Evolutionary conservation across 2,113 vertebrate genomes (phyloP).

Genomic region (Macrotus californicus): DNA sequence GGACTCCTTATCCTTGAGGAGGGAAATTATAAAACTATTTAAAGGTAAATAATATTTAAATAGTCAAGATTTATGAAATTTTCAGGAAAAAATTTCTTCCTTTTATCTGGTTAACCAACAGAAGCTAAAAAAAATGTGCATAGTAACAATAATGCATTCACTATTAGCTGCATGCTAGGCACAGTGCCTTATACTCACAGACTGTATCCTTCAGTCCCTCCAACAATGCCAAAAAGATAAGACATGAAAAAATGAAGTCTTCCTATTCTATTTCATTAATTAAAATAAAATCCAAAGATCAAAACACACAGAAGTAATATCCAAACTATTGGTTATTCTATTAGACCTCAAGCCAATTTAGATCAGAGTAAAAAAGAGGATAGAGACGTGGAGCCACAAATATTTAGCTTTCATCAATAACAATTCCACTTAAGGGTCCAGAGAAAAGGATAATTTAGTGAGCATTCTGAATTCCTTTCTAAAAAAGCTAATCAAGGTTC

Average conservation of each 20-base stretch:
- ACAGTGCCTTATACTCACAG: background rate
- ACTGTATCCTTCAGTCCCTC: background rate
- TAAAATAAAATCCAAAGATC: constrained; percentile 30
- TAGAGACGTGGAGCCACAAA: background rate
- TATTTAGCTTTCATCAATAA: background rate
- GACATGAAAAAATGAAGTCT: background rate
- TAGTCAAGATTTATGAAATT: background rate
- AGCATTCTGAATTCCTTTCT: background rate
- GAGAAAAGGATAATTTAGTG: background rate
- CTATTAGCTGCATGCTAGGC: background rate
- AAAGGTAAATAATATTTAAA: constrained; percentile 5
- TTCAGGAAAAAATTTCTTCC: background rate
- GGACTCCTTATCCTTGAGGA: background rate
- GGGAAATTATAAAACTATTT: background rate
- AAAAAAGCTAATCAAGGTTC: background rate
- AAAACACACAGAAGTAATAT: background rate
- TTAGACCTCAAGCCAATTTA: background rate
- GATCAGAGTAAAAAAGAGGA: background rate
- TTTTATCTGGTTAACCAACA: background rate
- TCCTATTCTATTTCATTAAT: background rate
- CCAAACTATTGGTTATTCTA: background rate
- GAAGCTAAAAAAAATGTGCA: background rate
- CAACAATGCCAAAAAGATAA: background rate
- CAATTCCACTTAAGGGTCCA: background rate
- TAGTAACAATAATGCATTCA: background rate